Evolutionary conservation across 2,113 vertebrate species (phyloP), one percentile per base, ranked within the genome.

Genomic region (Otus sunia): DNA sequence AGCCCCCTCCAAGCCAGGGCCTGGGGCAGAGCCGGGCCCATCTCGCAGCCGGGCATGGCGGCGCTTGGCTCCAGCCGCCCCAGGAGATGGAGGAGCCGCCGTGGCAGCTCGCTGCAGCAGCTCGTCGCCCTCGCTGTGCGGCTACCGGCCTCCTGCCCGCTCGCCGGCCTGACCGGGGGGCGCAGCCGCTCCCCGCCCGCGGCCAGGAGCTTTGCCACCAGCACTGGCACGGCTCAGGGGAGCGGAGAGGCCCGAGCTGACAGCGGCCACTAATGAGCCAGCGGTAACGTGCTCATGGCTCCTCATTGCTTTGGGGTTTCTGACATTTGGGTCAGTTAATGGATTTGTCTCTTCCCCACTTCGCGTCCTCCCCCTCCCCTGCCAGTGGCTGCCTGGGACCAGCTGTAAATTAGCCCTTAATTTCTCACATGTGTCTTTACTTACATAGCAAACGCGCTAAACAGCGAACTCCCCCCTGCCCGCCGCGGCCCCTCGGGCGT

Each of bases 401-500:
- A 12, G 74, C 59, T 76, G 37, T 76, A 75, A 84, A 84, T 69
- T 39, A 62, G 29, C 79, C 74, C 74, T 55, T 59, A 30, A 63
- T 89, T 69, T 55, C 74, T 67, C 49, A 39, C 58, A 56, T 12
- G 32, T 72, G 74, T 52, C 75, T 60, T 73, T 43, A 41, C 50
- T 88, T 59, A 79, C 36, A 30, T 1, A 47, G 43, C 68, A 15
- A 58, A 58, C 1, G 11, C 1, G 4, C 56, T 30, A 6, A 74
- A 49, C 11, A 15, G 15, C 63, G 5, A 29, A 19, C 13, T 6
- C 12, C 71, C 62, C 55, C 59, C 16, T 4, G 1, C 6, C n/a
- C 50, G 0, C 21, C 52, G 17, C 5, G 2, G 16, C 34, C 45
- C 7, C 20, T 11, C 2, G 6, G n/a, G 41, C 1, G 1, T 13